Base-by-base conservation (phyloP, 1,140 invertebrate genomes). In the Trachymyrmex septentrionalis region DNA sequence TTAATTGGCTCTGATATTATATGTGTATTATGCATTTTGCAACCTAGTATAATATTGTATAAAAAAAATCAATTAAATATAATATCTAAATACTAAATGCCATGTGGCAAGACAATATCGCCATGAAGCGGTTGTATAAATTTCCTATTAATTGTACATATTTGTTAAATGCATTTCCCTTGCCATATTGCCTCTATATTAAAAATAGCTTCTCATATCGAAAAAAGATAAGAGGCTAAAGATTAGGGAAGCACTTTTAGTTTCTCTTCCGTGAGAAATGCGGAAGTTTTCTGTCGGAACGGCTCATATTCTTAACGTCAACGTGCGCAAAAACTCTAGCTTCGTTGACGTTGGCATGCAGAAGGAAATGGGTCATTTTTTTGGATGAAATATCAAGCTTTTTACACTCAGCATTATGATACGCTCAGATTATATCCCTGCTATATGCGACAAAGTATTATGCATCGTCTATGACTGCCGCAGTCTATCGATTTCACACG, bases 341-440 rank as follows among this genome's bases (percentile, higher is more conserved):
- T 61, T 7, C 16, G 57, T 73, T 61, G 80, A 82, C 55, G 24
- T 61, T 82, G 57, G 57, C 57, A 48, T 61, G 66, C 67, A 44
- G 48, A 53, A 19, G 55, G 14, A 84, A 84, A 84, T 84, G 44
- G 69, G 69, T 73, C 80, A 84, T 34, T 73, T 84, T 84, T 82
- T 61, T 19, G 19, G n/a, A 73, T 44, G n/a, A 84, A 84, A 75
- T 61, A 84, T 84, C 19, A 57, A 66, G 30, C 44, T 34, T 73
- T 48, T 72, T 16, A 30, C 12, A 7, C 27, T 75, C 19, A 21
- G 44, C 38, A n/a, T 75, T 84, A 50, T 48, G 38, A n/a, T n/a
- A n/a, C n/a, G n/a, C n/a, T n/a, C n/a, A n/a, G n/a, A 82, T 82
- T 73, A 82, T 10, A 14, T 19, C 16, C n/a, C 9, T 19, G 27